Evolutionary conservation across 2,888 invertebrate genomes (phyloP).

Genomic region (Argynnis bischoffii): DNA sequence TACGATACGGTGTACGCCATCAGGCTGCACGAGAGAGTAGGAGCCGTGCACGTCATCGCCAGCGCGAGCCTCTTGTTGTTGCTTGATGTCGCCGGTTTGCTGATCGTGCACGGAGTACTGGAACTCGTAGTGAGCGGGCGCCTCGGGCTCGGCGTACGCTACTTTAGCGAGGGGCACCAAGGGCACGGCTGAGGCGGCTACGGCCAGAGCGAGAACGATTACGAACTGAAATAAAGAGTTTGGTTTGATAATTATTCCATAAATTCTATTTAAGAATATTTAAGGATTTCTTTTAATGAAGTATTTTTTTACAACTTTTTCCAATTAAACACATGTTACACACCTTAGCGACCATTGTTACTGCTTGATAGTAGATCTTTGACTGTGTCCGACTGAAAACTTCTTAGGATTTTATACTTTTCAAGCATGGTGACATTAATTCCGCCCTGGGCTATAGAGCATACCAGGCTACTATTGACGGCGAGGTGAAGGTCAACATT

Average conservation of each 20-base stretch:
- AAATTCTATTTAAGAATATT: no score
- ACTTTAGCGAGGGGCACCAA: conserved; percentile 54
- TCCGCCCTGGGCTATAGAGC: conserved; percentile 30
- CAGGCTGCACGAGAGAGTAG: conserved; percentile 75
- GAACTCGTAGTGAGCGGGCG: conserved; percentile 71
- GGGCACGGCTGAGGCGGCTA: conserved; percentile 46
- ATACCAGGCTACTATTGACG: conserved; percentile 39
- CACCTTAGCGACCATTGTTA: conserved; percentile 37
- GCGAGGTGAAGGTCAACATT: conserved; percentile 55
- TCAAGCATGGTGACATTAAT: conserved; percentile 20
- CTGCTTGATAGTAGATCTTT: conserved; percentile 19
- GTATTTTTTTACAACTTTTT: no score
- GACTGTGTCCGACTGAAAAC: conserved; percentile 26
- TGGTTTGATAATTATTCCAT: background rate
- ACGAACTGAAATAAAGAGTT: conserved; percentile 27
- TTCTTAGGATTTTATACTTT: conserved; percentile 33
- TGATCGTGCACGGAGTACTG: conserved; percentile 72
- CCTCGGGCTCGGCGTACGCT: conserved; percentile 61
- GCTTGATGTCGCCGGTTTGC: conserved; percentile 73
- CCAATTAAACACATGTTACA: background rate
- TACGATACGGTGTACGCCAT: conserved; percentile 71
- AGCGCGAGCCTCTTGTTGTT: conserved; percentile 70
- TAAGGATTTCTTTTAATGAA: background rate
- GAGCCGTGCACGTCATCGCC: conserved; percentile 73
- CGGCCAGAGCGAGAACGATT: conserved; percentile 56